These are phyloP conservation scores for Nothoprocta perdicaria DNA, from an alignment of 2,113 vertebrate genomes.

Conservation along the genomic window DNA sequence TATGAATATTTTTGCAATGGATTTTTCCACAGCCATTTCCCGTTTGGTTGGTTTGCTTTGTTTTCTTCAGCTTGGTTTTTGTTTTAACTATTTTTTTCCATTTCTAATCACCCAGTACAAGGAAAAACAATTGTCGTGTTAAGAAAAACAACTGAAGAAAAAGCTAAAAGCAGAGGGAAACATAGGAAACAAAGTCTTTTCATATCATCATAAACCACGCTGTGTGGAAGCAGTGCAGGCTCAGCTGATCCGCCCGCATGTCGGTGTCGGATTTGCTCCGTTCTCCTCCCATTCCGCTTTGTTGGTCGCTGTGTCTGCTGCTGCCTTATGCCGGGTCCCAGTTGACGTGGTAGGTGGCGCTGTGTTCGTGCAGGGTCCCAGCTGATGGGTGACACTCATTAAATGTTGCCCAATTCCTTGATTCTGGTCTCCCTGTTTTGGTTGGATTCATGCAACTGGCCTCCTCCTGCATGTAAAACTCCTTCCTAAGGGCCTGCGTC, in stretches of 20 bases:
- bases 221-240: background rate
- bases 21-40: background rate
- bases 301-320: background rate
- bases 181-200: background rate
- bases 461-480: background rate
- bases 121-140: background rate
- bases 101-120: background rate
- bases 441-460: background rate
- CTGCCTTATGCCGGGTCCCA: rapidly evolving
- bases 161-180: background rate
- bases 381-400: background rate
- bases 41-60: background rate
- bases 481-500: background rate
- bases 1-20: background rate
- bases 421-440: background rate
- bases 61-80: background rate
- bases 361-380: background rate
- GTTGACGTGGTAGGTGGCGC: background rate
- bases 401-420: background rate
- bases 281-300: background rate
- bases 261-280: background rate
- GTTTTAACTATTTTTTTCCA: background rate
- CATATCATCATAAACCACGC: background rate
- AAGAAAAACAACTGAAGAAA: background rate
- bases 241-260: background rate